Percentiles rank a stretch among this genome's conserved stretches.
These are phyloP conservation scores for Calephelis perditalis DNA, from an alignment of 2,888 invertebrate species.

Conservation along the genomic window DNA sequence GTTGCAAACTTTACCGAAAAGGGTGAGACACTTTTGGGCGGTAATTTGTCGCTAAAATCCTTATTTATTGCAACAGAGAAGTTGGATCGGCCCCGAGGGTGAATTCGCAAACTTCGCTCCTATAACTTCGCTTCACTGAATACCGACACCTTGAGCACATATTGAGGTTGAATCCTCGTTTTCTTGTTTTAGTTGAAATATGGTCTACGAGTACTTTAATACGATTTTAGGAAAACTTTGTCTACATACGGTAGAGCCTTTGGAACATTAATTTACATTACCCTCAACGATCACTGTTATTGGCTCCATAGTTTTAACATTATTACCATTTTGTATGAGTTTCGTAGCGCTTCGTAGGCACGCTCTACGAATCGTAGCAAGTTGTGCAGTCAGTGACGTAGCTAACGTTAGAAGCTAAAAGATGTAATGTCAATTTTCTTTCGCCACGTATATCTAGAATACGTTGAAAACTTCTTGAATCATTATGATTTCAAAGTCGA, in stretches of 20 bases:
- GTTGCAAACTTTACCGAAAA: constrained; percentile 59
- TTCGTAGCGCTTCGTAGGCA: neutral
- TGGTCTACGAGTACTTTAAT: constrained; percentile 54
- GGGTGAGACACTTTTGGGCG: constrained; percentile 68
- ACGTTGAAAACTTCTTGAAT: too few relatives aligned
- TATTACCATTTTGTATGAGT: neutral
- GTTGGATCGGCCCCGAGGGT: constrained; percentile 71
- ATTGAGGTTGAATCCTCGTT: constrained; percentile 70
- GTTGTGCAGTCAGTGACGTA: neutral
- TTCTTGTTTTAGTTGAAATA: constrained; percentile 67
- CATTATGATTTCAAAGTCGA: too few relatives aligned
- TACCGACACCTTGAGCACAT: constrained; percentile 72
- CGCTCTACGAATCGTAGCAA: neutral
- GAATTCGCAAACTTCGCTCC: constrained; percentile 70
- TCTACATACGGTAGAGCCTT: constrained; percentile 24
- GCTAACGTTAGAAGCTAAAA: neutral
- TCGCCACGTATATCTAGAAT: too few relatives aligned
- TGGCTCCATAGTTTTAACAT: constrained; percentile 17
- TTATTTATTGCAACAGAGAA: constrained; percentile 75
- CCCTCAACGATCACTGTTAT: constrained; percentile 11
- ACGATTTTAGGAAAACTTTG: constrained; percentile 46
- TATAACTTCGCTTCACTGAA: constrained; percentile 71
- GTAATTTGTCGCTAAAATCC: constrained; percentile 77
- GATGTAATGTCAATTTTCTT: too few relatives aligned
- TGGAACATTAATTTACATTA: constrained; percentile 13